Evolutionary conservation across 2,888 invertebrate genomes (phyloP).

Genomic region (Gerris lacustris): DNA sequence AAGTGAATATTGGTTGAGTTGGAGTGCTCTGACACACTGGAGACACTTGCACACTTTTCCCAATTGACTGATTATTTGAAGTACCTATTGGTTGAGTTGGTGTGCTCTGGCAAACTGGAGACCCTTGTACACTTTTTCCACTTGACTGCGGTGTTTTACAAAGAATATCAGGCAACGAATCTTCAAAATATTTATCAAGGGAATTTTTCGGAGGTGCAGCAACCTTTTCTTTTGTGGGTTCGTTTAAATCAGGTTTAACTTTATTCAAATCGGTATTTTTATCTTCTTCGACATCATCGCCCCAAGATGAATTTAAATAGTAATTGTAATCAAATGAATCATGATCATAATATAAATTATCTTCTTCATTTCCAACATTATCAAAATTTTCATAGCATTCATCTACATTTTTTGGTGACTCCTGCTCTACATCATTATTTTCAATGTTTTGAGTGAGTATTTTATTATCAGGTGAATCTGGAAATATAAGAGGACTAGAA

Average conservation of each 20-base stretch:
- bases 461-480: background rate
- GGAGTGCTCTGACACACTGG: background rate
- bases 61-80: background rate
- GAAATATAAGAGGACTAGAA: background rate
- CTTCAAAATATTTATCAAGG: conserved; percentile 15
- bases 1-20: background rate
- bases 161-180: conserved; percentile 10
- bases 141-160: background rate
- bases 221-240: background rate
- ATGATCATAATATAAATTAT: background rate
- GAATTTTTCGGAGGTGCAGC: conserved; percentile 3
- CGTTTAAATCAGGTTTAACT: background rate
- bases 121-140: background rate
- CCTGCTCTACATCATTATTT: background rate
- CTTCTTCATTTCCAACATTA: background rate
- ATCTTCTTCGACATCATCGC: conserved; percentile 1
- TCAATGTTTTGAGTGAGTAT: background rate
- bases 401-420: too few relatives aligned
- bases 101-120: background rate
- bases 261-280: too few relatives aligned
- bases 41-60: background rate
- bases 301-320: conserved; percentile 6
- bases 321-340: background rate
- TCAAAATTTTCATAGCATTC: background rate
- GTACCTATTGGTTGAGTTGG: background rate